These are phyloP conservation scores for Typhlichthys subterraneus DNA, from an alignment of 2,797 vertebrate genomes.

Conservation along the genomic window DNA sequence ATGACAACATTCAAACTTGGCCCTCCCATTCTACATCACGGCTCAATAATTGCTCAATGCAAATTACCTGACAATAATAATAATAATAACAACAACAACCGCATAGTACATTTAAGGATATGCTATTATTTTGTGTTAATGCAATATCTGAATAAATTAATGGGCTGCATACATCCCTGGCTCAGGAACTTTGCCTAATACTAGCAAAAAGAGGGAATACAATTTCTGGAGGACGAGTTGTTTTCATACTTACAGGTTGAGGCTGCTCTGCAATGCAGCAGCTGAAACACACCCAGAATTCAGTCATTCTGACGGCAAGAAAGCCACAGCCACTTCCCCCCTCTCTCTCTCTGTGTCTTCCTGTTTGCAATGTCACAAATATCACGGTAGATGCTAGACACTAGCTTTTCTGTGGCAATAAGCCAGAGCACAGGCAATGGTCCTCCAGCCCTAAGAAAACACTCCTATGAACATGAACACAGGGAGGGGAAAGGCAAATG, in stretches of 20 bases:
- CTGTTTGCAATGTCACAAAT: constrained; percentile 70
- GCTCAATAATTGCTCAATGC: background rate
- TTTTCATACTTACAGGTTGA: constrained; percentile 81
- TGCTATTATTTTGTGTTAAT: background rate
- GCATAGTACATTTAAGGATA: no score
- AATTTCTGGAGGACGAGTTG: background rate
- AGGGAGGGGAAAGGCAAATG: background rate
- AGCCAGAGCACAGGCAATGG: constrained; percentile 30
- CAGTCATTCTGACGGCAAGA: constrained; percentile 82
- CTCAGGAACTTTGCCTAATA: background rate
- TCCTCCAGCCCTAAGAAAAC: constrained; percentile 21
- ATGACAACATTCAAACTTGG: background rate
- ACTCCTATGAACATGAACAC: constrained; percentile 34
- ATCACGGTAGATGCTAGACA: constrained; percentile 34
- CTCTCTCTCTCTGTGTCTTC: constrained; percentile 64
- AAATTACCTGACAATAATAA: no score
- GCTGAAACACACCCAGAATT: constrained; percentile 92
- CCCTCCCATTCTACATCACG: background rate
- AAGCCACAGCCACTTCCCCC: constrained; percentile 72
- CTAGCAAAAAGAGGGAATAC: background rate
- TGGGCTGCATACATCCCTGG: background rate
- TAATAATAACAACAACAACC: no score
- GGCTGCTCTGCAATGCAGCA: constrained; percentile 92
- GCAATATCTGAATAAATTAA: background rate
- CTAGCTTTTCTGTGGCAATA: constrained; percentile 42